Evolutionary conservation across 2,888 invertebrate genomes (phyloP), one percentile per base, ranked within the genome.

Genomic region (Stenotaenia linearis): DNA sequence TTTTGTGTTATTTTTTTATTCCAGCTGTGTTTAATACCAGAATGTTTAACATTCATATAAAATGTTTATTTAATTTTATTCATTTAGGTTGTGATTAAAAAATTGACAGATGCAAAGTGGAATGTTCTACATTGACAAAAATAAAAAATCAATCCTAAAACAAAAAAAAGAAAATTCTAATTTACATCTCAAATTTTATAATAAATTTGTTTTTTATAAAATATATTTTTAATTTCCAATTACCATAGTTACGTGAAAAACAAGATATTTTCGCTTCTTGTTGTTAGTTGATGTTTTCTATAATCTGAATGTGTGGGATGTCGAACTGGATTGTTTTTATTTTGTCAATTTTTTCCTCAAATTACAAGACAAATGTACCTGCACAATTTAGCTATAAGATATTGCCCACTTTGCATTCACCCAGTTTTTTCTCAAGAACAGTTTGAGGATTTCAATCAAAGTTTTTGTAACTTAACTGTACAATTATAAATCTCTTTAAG

Each of bases 361-460:
- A 61, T 32, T 37, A 23, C 61, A 78, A 78, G 78, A 78, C 78
- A 30, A 56, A 78, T 61, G 78, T 78, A 78, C 78, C 78, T 78
- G 78, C 78, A 78, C 78, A 78, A 56, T 78, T 28, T 40, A 50
- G 77, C 37, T 37, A 45, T 28, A 77, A 45, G 77, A 77, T 77
- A 32, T 78, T 78, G 78, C 56, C 78, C 45, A 32, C 40, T 78
- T 78, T 61, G 56, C 78, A 78, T 78, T 78, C 78, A 78, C 78
- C 37, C 69, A 40, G 77, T 40, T 30, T 28, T 77, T 56, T 78
- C 56, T 78, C 78, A 35, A 78, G 78, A 78, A 78, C 56, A 61
- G 61, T 78, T 77, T 77, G 76, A 69, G 69, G 69, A 69, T 69
- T 32, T 40, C 69, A 78, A 78, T 78, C 78, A 78, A 78, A 78